Base-by-base conservation (phyloP, 2,113 vertebrate species). In the Excalfactoria chinensis region DNA sequence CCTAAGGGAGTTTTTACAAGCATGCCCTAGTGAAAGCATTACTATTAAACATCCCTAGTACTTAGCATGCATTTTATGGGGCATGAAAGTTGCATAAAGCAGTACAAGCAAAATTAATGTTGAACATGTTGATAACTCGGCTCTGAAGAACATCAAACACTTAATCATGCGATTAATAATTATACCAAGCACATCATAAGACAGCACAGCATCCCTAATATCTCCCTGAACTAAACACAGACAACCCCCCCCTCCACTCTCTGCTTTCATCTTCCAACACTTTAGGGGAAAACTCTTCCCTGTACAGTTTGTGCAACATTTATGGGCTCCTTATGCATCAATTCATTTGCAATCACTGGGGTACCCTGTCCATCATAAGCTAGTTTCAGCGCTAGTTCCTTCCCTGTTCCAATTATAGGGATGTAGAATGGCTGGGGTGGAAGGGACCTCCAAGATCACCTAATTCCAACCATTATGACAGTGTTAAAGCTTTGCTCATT, bases 111-210 rank as follows among this genome's bases (percentile, higher is more conserved):
- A 88, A 95, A 95, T 68, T 48, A 71, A 37, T 71, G 72, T 58
- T 63, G 73, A 92, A 92, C 73, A 93, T 35, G 77, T 90, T 89
- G 94, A 81, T 93, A 95, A 92, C 77, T 76, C 71, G 70, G 63
- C 37, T 68, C 20, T 35, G 49, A 58, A 86, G 84, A 81, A 93
- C 84, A 88, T 94, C 94, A 95, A 93, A 93, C 87, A 30, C 92
- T 86, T 93, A 75, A 93, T 73, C 90, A 73, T 8, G 55, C 26
- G 1, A n/a, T 79, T 59, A 53, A 67, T 85, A 90, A 94, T 88
- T 71, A 75, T 10, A 77, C 44, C 37, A 13, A 58, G 82, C 70
- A 56, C 67, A 82, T 35, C 71, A 26, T 20, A 78, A 73, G 72
- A 64, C n/a, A 69, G 76, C 51, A 46, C 34, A 75, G 72, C 77